phyloP scores from a whole-genome alignment of 1,140 invertebrate species.

The Panonychus citri region DNA sequence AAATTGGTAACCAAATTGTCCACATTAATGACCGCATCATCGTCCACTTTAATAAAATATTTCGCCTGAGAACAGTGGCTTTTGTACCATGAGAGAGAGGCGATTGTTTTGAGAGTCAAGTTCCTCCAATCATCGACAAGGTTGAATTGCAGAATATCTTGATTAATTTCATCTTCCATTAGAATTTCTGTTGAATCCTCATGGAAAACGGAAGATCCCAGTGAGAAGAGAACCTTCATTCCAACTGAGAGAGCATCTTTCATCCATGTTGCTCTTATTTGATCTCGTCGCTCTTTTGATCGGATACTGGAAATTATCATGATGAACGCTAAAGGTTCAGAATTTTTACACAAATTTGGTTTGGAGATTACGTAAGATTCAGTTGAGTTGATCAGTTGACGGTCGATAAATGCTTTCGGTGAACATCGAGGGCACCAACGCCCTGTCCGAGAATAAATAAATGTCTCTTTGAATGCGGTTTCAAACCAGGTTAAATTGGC shows the following conservation, averaged over 20 bases:
- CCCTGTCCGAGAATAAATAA: not conserved
- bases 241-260: not conserved
- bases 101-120: slow-evolving; percentile 11
- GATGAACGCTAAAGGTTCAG: not conserved
- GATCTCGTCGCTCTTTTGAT: not conserved
- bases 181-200: not conserved
- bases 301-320: not conserved
- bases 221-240: not conserved
- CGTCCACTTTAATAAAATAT: slow-evolving; percentile 14
- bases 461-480: not conserved
- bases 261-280: slow-evolving; percentile 1
- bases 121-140: slow-evolving; percentile 14
- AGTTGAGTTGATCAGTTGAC: not conserved
- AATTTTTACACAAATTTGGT: not conserved
- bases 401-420: not conserved
- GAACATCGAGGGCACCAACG: not conserved
- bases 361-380: not conserved
- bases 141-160: slow-evolving; percentile 16
- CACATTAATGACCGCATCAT: slow-evolving; percentile 4
- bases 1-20: not conserved
- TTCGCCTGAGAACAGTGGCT: slow-evolving; percentile 8
- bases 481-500: not conserved
- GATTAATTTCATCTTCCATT: slow-evolving; percentile 2
- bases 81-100: slow-evolving; percentile 14
- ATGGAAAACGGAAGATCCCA: not conserved